Percentiles rank a stretch among this genome's conserved stretches.
phyloP scores from a whole-genome alignment of 2,888 invertebrate genomes.

The Thyatira batis region DNA sequence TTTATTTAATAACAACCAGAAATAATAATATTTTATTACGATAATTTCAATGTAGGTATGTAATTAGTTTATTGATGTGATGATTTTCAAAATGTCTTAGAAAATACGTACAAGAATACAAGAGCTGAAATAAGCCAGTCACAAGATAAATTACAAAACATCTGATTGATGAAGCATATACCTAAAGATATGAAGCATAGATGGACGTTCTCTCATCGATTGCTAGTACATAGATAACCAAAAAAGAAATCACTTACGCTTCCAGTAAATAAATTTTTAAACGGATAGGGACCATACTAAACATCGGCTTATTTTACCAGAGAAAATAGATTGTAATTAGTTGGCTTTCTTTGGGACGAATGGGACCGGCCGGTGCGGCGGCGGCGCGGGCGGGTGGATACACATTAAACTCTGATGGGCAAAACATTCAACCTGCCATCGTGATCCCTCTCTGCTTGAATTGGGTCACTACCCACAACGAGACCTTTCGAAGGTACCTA shows the following conservation, averaged over 20 bases:
- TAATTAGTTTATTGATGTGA: too few species aligned
- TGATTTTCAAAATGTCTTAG: too few species aligned
- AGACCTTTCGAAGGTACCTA: slow-evolving; percentile 27
- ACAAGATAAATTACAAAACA: too few species aligned
- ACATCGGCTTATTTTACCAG: slow-evolving; percentile 7
- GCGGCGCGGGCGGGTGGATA: too few species aligned
- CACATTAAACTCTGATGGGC: slow-evolving; percentile 59
- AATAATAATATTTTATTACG: too few species aligned
- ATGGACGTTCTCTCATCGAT: neutral
- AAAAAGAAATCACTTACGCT: neutral
- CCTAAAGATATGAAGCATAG: neutral
- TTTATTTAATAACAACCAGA: too few species aligned
- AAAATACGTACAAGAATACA: too few species aligned
- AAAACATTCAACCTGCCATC: slow-evolving; percentile 40
- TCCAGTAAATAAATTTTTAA: neutral
- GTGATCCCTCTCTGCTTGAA: slow-evolving; percentile 37
- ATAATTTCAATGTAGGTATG: too few species aligned
- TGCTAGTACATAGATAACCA: neutral
- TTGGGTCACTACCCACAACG: slow-evolving; percentile 44
- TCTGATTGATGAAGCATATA: too few species aligned
- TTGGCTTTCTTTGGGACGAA: slow-evolving; percentile 41
- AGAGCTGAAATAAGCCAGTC: too few species aligned
- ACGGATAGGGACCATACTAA: neutral
- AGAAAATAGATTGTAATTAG: slow-evolving; percentile 59
- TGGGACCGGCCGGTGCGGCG: slow-evolving; percentile 39